Percentiles rank a stretch among this genome's conserved stretches.
These are phyloP conservation scores for Lepidothrix coronata DNA, from an alignment of 2,113 vertebrate genomes.

Conservation along the genomic window DNA sequence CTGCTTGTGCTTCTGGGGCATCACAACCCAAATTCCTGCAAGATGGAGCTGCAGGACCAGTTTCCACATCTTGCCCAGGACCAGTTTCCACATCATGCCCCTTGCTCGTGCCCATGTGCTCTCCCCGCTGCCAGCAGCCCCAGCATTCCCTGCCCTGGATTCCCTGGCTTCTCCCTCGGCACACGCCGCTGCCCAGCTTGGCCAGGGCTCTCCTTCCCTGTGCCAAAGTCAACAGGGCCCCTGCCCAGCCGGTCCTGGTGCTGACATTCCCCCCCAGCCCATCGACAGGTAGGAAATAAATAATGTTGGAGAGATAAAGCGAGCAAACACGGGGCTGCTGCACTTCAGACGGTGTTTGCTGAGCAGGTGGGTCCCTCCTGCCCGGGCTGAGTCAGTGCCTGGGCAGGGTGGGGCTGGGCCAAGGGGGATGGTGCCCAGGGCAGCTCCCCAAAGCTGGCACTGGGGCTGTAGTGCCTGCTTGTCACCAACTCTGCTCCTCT, in stretches of 20 bases:
- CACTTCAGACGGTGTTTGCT: neutral
- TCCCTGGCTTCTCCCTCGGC: neutral
- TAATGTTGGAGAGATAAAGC: neutral
- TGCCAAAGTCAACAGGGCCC: neutral
- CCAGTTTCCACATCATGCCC: neutral
- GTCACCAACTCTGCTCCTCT: neutral
- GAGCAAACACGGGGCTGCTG: neutral
- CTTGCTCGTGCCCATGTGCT: fast-evolving
- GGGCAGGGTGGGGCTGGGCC: neutral
- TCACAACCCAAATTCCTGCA: neutral
- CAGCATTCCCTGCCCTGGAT: neutral
- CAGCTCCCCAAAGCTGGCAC: fast-evolving
- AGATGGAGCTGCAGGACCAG: neutral
- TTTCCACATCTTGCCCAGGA: neutral
- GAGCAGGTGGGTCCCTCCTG: neutral
- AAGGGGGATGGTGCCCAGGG: neutral
- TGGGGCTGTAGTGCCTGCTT: neutral
- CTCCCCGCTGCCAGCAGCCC: neutral
- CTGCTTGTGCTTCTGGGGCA: neutral
- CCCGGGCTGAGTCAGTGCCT: neutral
- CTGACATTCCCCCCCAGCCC: neutral
- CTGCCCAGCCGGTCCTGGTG: fast-evolving
- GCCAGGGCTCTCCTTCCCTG: neutral
- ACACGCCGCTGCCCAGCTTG: fast-evolving
- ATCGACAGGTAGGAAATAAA: neutral